phyloP scores from a whole-genome alignment of 2,888 invertebrate genomes.

The Monoplex corrugatus region DNA sequence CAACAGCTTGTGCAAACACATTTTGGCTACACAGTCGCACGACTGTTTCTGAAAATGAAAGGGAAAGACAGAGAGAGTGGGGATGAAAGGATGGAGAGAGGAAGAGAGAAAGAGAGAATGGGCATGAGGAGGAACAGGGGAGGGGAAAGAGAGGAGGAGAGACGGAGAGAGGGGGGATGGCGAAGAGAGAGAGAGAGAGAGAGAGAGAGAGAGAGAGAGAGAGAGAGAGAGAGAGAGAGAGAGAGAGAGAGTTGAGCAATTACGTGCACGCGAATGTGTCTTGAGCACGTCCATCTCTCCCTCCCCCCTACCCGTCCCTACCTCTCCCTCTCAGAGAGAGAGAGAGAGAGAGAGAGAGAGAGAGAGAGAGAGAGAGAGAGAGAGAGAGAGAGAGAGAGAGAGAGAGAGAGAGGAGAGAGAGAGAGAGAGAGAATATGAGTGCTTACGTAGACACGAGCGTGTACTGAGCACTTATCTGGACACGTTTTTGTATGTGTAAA shows the following conservation, averaged over 20 bases:
- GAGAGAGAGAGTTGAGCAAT: not conserved
- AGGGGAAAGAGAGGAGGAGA: slow-evolving; percentile 24
- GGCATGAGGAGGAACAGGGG: not conserved
- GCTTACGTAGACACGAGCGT: too few relatives aligned
- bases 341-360: not conserved
- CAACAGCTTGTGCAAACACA: too few relatives aligned
- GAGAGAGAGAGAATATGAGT: too few relatives aligned
- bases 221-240: not conserved
- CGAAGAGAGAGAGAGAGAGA: not conserved
- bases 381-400: not conserved
- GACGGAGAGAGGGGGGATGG: too few relatives aligned
- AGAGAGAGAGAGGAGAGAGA: not conserved
- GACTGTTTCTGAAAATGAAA: slow-evolving; percentile 21
- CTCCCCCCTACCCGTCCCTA: too few relatives aligned
- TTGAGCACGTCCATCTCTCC: not conserved
- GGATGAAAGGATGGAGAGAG: too few relatives aligned
- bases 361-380: not conserved
- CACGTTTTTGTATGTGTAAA: too few relatives aligned
- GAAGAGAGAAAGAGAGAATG: not conserved
- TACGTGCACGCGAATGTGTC: too few relatives aligned
- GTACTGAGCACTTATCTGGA: too few relatives aligned
- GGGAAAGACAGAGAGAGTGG: slow-evolving; percentile 29
- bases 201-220: not conserved
- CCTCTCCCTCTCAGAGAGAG: not conserved
- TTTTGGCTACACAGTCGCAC: too few relatives aligned